phyloP scores from a whole-genome alignment of 1,140 invertebrate genomes.

The Heliconius hermathena region DNA sequence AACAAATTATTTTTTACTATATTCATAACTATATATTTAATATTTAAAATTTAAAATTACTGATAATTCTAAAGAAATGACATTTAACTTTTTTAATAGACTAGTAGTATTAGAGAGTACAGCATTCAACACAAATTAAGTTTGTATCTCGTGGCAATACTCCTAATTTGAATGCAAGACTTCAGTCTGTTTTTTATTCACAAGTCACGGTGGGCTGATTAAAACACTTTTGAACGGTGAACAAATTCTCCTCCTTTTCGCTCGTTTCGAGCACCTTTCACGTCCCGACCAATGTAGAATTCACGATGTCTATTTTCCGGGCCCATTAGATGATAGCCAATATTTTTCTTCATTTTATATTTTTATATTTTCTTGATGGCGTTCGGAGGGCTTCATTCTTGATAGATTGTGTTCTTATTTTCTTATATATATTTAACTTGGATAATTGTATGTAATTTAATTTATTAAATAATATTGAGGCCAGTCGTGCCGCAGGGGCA shows the following conservation, averaged over 20 bases:
- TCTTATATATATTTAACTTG: background rate
- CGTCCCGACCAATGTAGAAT: constrained; percentile 16
- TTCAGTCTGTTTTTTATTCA: constrained; percentile 48
- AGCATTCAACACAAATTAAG: constrained; percentile 39
- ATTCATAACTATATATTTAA: background rate
- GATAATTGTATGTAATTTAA: background rate
- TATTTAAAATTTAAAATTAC: background rate
- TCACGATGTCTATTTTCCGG: constrained; percentile 23
- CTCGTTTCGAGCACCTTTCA: constrained; percentile 10
- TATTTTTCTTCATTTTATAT: constrained; percentile 16
- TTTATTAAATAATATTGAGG: background rate
- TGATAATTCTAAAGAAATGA: background rate
- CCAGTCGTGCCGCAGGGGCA: too few relatives aligned
- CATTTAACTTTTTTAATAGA: background rate
- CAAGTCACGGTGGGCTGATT: constrained; percentile 51
- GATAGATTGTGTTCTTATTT: background rate
- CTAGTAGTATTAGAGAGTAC: constrained; percentile 15
- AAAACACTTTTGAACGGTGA: constrained; percentile 41
- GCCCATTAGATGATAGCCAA: constrained; percentile 19
- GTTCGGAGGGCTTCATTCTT: background rate
- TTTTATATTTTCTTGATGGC: background rate
- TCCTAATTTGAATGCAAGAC: constrained; percentile 54
- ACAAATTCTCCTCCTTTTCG: constrained; percentile 16
- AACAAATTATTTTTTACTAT: background rate
- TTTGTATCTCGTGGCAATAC: constrained; percentile 37